Conservation (phyloP, 2,113 vertebrate species). For the Rana temporaria region DNA sequence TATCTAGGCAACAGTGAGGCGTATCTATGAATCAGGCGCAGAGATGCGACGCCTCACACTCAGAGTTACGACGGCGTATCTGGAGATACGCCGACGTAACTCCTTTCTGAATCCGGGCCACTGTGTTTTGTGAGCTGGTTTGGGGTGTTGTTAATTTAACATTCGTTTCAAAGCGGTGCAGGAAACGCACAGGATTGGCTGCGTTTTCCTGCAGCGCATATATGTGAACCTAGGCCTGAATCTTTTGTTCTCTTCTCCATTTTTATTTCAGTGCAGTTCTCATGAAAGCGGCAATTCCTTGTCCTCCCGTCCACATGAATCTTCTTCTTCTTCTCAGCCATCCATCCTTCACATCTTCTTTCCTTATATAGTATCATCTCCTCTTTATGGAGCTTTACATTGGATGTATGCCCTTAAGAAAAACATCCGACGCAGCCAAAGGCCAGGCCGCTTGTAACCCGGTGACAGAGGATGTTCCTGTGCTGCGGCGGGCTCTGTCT, state of each 20-base stretch:
- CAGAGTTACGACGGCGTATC: too few species aligned
- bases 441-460: conserved; percentile 22
- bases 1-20: too few species aligned
- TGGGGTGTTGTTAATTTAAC: too few species aligned
- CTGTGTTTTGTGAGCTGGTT: too few species aligned
- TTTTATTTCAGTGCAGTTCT: not conserved
- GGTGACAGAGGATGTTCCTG: not conserved
- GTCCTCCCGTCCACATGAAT: not conserved
- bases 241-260: not conserved
- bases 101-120: too few species aligned
- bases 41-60: too few species aligned
- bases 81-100: too few species aligned
- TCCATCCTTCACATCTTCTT: conserved; percentile 1
- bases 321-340: not conserved
- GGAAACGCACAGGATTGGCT: too few species aligned
- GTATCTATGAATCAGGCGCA: too few species aligned
- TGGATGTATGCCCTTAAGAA: conserved; percentile 47
- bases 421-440: conserved; percentile 37
- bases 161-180: too few species aligned
- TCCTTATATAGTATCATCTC: conserved; percentile 42
- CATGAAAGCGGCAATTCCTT: not conserved
- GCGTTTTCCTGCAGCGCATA: too few species aligned
- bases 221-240: too few species aligned
- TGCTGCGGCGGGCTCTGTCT: not conserved
- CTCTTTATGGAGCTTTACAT: conserved; percentile 36